Conservation (phyloP, 1,140 invertebrate genomes). For the Mya arenaria region DNA sequence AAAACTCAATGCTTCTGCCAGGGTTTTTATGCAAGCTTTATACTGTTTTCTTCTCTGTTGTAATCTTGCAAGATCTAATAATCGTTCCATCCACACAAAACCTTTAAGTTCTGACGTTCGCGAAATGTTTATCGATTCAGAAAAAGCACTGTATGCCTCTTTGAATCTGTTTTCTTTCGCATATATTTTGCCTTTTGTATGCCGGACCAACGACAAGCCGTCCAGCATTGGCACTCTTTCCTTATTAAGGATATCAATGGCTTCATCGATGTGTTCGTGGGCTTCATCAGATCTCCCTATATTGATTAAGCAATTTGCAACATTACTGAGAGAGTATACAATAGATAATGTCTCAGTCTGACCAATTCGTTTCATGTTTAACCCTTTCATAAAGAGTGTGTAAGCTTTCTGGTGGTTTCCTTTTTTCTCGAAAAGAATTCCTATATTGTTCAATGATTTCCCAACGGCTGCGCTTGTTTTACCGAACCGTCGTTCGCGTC, state of each 20-base stretch:
- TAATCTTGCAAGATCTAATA: too few relatives aligned
- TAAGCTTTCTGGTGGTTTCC: neutral
- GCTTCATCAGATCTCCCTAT: slow-evolving; percentile 9
- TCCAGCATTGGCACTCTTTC: neutral
- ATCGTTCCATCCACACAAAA: too few relatives aligned
- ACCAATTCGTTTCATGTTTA: neutral
- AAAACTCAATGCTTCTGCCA: too few relatives aligned
- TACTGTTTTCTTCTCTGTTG: too few relatives aligned
- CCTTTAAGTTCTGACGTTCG: too few relatives aligned
- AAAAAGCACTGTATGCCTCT: neutral
- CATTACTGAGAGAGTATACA: slow-evolving; percentile 23
- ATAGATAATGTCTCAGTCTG: neutral
- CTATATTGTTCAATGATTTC: neutral
- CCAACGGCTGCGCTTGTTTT: slow-evolving; percentile 1
- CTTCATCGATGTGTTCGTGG: slow-evolving; percentile 16
- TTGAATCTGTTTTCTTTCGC: neutral
- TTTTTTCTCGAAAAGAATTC: neutral
- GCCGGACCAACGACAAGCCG: neutral
- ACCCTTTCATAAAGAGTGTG: neutral
- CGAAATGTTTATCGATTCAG: too few relatives aligned
- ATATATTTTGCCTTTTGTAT: slow-evolving; percentile 32
- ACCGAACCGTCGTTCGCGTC: neutral
- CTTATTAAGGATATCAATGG: slow-evolving; percentile 5
- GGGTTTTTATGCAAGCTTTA: too few relatives aligned
- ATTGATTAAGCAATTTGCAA: slow-evolving; percentile 4